phyloP scores from a whole-genome alignment of 2,797 vertebrate genomes.

The Spondyliosoma cantharus region DNA sequence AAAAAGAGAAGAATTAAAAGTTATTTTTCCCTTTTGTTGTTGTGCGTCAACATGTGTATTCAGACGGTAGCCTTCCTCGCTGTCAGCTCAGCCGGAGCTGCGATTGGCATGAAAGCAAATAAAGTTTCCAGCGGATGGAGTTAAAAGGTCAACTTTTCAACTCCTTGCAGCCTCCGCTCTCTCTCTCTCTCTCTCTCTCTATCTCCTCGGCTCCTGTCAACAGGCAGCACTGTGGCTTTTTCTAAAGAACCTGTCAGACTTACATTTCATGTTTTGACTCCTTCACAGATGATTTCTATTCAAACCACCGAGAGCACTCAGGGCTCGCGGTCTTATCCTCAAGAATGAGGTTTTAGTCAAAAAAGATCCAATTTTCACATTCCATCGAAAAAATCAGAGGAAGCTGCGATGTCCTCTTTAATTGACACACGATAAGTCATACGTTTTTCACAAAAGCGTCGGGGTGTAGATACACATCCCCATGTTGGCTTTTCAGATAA shows the following conservation, averaged over 20 bases:
- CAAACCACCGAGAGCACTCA: conserved; percentile 7
- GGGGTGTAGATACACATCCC: background rate
- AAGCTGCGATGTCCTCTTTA: background rate
- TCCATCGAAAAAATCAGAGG: background rate
- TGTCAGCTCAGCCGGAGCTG: conserved; percentile 19
- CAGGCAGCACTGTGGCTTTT: conserved; percentile 28
- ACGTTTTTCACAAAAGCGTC: background rate
- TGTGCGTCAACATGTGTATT: background rate
- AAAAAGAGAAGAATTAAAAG: background rate
- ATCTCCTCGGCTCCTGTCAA: background rate
- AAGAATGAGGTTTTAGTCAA: background rate
- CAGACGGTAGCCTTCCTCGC: conserved; percentile 18
- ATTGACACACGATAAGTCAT: background rate
- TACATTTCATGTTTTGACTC: conserved; percentile 41
- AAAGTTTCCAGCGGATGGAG: conserved; percentile 26
- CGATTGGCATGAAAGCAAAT: conserved; percentile 32
- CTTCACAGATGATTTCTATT: conserved; percentile 16
- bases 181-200: background rate
- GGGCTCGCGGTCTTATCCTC: conserved; percentile 1
- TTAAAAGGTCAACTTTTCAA: conserved; percentile 54
- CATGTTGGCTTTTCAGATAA: background rate
- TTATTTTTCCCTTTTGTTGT: background rate
- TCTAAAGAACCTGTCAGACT: conserved; percentile 52
- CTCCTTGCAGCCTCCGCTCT: background rate
- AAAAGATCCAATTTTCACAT: background rate